Evolutionary conservation across 2,113 vertebrate species (phyloP).

Genomic region (Chiloscyllium plagiosum): DNA sequence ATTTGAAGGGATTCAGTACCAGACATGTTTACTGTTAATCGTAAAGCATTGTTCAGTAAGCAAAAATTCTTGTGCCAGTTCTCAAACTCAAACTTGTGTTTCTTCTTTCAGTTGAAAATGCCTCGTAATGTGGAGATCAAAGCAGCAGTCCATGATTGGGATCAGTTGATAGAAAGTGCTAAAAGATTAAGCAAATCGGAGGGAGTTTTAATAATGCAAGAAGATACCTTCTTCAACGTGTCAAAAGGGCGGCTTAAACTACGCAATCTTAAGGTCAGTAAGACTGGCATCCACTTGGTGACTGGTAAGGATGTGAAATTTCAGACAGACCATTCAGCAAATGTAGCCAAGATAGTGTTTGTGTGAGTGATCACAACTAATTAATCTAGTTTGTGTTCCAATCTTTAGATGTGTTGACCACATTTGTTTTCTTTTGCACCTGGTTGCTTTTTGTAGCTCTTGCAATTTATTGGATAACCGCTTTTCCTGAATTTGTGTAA

Average conservation of each 20-base stretch:
- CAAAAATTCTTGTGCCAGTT: background rate
- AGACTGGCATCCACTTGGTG: background rate
- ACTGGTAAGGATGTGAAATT: background rate
- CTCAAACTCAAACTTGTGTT: background rate
- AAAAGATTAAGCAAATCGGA: conserved; percentile 56
- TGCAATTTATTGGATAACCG: background rate
- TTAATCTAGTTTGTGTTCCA: background rate
- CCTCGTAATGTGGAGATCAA: conserved; percentile 73
- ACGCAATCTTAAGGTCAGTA: conserved; percentile 54
- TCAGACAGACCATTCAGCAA: background rate
- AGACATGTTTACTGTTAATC: background rate
- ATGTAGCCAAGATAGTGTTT: background rate
- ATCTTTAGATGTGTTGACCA: background rate
- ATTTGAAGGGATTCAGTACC: background rate
- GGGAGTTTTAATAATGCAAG: conserved; percentile 54
- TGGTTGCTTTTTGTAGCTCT: background rate
- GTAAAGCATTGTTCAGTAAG: too few relatives aligned
- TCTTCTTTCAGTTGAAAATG: conserved; percentile 47
- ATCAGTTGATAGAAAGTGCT: conserved; percentile 44
- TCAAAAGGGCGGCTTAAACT: conserved; percentile 64
- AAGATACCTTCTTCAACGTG: conserved; percentile 67
- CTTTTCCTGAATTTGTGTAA: background rate
- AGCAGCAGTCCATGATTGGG: conserved; percentile 50
- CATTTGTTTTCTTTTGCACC: background rate
- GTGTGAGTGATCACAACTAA: background rate